Conservation (phyloP, 2,888 invertebrate species). For the Ectobius pallidus region DNA sequence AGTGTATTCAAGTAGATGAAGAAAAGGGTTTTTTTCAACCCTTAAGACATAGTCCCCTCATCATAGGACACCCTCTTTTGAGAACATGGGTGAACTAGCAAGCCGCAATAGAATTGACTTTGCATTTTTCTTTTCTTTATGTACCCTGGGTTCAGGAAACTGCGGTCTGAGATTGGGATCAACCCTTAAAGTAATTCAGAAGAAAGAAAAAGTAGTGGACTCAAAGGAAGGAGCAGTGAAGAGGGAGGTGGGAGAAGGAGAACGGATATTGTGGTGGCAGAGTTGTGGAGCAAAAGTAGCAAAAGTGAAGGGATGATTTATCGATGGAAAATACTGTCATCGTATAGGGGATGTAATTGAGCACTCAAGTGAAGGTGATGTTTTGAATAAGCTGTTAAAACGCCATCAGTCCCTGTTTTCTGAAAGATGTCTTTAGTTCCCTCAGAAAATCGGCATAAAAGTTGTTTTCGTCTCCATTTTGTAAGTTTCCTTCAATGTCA, state of each 20-base stretch:
- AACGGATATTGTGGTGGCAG: not conserved
- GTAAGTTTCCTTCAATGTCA: no score
- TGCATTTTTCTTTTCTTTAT: constrained; percentile 9
- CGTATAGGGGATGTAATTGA: no score
- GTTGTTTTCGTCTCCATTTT: no score
- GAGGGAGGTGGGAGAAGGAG: not conserved
- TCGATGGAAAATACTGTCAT: no score
- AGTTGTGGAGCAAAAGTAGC: not conserved
- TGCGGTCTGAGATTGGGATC: not conserved
- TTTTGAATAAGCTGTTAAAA: no score
- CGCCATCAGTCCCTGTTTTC: no score
- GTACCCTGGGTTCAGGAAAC: not conserved
- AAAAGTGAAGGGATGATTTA: not conserved
- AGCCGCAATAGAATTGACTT: constrained; percentile 9
- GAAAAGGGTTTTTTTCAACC: not conserved
- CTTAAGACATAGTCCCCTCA: constrained; percentile 7
- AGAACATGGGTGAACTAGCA: not conserved
- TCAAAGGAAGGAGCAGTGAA: not conserved
- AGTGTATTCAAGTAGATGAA: not conserved
- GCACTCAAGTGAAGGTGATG: no score
- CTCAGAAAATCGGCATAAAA: no score
- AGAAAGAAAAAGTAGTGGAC: not conserved
- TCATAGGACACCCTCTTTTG: not conserved
- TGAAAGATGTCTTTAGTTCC: no score
- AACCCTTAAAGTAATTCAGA: constrained; percentile 5